Evolutionary conservation across 2,113 vertebrate species (phyloP).

Genomic region (Verasper variegatus): DNA sequence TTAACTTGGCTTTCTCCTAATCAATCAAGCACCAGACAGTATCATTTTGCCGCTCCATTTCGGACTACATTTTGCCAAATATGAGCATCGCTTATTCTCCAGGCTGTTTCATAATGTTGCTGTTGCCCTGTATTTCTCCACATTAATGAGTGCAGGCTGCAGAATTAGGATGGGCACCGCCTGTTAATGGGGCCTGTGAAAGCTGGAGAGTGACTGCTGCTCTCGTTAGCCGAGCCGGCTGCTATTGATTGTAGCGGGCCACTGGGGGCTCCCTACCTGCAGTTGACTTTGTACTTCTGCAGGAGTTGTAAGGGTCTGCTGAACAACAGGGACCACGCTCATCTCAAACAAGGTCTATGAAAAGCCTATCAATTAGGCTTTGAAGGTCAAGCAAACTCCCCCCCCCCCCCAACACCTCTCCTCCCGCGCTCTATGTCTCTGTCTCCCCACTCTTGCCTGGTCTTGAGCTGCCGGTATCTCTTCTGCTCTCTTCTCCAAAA

Average conservation of each 20-base stretch:
- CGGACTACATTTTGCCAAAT: not conserved
- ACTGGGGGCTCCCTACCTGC: slow-evolving; percentile 81
- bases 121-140: slow-evolving; percentile 61
- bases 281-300: slow-evolving; percentile 84
- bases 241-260: slow-evolving; percentile 74
- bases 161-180: slow-evolving; percentile 72
- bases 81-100: slow-evolving; percentile 31
- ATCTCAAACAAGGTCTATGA: slow-evolving; percentile 84
- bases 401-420: slow-evolving; percentile 26
- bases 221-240: slow-evolving; percentile 77
- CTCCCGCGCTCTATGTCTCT: slow-evolving; percentile 27
- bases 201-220: slow-evolving; percentile 76
- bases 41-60: slow-evolving; percentile 21
- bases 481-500: slow-evolving; percentile 83
- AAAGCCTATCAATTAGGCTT: slow-evolving; percentile 90
- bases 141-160: slow-evolving; percentile 77
- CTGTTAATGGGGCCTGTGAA: slow-evolving; percentile 67
- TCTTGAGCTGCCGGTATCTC: slow-evolving; percentile 82
- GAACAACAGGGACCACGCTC: slow-evolving; percentile 79
- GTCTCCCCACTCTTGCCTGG: slow-evolving; percentile 73
- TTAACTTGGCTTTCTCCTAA: slow-evolving; percentile 49
- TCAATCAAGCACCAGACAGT: slow-evolving; percentile 47
- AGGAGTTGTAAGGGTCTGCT: slow-evolving; percentile 84
- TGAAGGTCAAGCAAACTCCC: slow-evolving; percentile 88
- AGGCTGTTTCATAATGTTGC: slow-evolving; percentile 51